phyloP scores from a whole-genome alignment of 1,140 invertebrate genomes.

The Drosophila kohkoa region DNA sequence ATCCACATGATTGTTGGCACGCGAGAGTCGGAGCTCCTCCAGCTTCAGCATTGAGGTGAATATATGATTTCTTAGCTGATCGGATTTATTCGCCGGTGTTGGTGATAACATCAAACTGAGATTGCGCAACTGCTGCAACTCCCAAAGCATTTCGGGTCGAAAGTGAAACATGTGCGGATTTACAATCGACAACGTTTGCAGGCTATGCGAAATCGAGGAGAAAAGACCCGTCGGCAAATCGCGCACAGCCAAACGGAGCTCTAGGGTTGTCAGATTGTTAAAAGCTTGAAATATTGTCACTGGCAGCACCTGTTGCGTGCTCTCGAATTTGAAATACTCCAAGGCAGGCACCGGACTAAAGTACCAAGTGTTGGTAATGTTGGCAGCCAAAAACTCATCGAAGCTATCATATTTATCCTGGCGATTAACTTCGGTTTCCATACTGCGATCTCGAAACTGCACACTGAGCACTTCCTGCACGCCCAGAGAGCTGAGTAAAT shows the following conservation, averaged over 20 bases:
- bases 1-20: constrained; percentile 80
- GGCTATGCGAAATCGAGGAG: constrained; percentile 40
- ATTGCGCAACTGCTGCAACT: constrained; percentile 60
- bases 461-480: constrained; percentile 49
- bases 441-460: constrained; percentile 61
- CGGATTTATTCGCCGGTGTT: not conserved
- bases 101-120: constrained; percentile 44
- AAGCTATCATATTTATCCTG: not conserved
- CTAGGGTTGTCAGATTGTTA: constrained; percentile 51
- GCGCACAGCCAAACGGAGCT: constrained; percentile 45
- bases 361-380: constrained; percentile 42
- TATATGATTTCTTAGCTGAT: constrained; percentile 36
- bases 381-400: not conserved
- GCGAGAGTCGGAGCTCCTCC: constrained; percentile 85
- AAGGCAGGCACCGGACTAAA: constrained; percentile 54
- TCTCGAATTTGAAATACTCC: constrained; percentile 60
- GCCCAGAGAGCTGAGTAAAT: constrained; percentile 46
- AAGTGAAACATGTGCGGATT: constrained; percentile 60
- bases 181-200: constrained; percentile 52
- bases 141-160: constrained; percentile 31
- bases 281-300: constrained; percentile 58
- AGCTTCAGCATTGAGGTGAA: constrained; percentile 81
- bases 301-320: constrained; percentile 39
- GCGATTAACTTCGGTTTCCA: constrained; percentile 28
- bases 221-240: constrained; percentile 47